Conservation (phyloP, 2,797 vertebrate species). For the Labroides dimidiatus region DNA sequence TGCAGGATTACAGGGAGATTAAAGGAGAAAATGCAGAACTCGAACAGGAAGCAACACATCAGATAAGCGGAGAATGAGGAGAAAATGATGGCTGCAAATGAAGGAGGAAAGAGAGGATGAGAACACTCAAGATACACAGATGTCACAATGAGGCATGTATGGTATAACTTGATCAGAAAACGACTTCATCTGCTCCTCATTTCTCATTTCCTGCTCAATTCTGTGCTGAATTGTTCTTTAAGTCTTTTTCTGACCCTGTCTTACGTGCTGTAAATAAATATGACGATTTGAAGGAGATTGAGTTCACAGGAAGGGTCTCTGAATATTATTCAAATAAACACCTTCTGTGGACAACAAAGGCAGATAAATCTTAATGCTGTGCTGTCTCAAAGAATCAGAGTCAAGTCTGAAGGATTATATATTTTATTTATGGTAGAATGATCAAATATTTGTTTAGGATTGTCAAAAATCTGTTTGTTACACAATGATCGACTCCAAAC, state of each 20-base stretch:
- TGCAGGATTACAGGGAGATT: background rate
- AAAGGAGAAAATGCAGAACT: constrained; percentile 1
- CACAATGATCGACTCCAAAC: too few relatives aligned
- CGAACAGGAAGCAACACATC: constrained; percentile 1
- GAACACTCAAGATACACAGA: background rate
- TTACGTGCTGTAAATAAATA: background rate
- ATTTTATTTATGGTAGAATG: too few relatives aligned
- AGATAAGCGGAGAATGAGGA: background rate
- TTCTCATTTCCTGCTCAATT: constrained; percentile 1
- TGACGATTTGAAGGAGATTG: too few relatives aligned
- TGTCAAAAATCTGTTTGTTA: too few relatives aligned
- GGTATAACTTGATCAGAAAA: background rate
- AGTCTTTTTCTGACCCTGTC: background rate
- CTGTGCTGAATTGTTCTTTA: background rate
- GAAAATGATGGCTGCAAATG: background rate
- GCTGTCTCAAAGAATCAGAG: too few relatives aligned
- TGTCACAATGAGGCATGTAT: background rate
- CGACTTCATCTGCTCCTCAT: background rate
- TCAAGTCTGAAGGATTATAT: too few relatives aligned
- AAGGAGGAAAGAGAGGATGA: background rate
- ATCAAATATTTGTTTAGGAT: too few relatives aligned
- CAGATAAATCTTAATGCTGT: too few relatives aligned
- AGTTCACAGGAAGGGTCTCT: background rate
- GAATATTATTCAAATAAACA: background rate
- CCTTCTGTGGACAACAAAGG: too few relatives aligned